Base-by-base conservation (phyloP, 2,797 vertebrate genomes). In the Dermochelys coriacea region DNA sequence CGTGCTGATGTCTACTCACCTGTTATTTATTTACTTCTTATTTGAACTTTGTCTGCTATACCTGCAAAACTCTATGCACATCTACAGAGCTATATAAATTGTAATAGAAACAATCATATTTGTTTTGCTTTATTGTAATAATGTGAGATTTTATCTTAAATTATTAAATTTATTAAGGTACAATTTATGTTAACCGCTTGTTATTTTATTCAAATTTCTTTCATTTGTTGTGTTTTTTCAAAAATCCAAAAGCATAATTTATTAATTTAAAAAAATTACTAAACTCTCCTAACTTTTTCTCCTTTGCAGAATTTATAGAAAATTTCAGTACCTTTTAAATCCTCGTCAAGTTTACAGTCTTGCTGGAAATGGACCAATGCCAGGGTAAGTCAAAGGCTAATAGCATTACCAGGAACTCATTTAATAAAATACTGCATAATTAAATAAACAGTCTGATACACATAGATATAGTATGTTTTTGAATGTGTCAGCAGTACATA, bases 321-420 rank as follows among this genome's bases (percentile, higher is more conserved):
- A 99, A 98, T 99, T 99, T 98, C 99, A 99, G 96, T 99, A 99
- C 96, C 98, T 99, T 89, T 98, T 99, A 98, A 99, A 99, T 98
- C 99, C 99, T 86, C 98, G 99, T 97, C 99, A 99, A 97, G 99
- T 99, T 95, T 99, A 99, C 97, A 99, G 98, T 98, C 98, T 99
- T 98, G 98, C 98, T 98, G 99, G 98, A 98, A 99, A 98, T 85
- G 99, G 99, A 96, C 99, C 99, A 80, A 99, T 99, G 99, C 98
- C 99, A 82, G 99, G 99, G 99, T 99, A 98, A 97, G 98, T 98
- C 90, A 84, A 77, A 87, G 61, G 71, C 86, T 96, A 97, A 95
- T 92, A 81, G 96, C 81, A 94, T 96, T 96, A 95, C 81, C 82
- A 92, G 93, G 88, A 96, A 93, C 78, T 97, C 84, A 90, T 96